These are phyloP conservation scores for Trichoplusia ni DNA, from an alignment of 1,140 invertebrate species.

Conservation along the genomic window DNA sequence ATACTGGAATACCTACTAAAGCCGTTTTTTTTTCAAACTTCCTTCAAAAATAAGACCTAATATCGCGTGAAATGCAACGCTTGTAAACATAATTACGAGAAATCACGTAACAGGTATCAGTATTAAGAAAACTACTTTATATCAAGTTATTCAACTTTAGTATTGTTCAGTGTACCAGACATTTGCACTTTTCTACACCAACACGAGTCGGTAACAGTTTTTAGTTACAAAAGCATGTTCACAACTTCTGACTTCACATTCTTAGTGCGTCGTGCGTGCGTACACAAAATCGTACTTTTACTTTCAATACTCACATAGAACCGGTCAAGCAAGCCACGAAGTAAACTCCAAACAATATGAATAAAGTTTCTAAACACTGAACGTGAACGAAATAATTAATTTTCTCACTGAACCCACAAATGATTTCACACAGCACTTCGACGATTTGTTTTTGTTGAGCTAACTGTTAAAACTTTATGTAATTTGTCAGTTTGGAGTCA, in stretches of 20 bases:
- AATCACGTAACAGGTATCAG: too few relatives aligned
- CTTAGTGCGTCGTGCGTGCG: neutral
- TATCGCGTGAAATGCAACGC: too few relatives aligned
- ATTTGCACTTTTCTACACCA: too few relatives aligned
- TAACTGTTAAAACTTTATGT: conserved; percentile 4
- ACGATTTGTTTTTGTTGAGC: conserved; percentile 4
- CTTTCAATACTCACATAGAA: conserved; percentile 28
- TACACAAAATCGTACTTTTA: conserved; percentile 8
- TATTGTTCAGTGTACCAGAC: too few relatives aligned
- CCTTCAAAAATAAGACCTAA: too few relatives aligned
- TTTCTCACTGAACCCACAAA: conserved; percentile 17
- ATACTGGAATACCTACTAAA: too few relatives aligned
- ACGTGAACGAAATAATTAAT: conserved; percentile 12
- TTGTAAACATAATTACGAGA: too few relatives aligned
- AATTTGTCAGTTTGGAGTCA: neutral
- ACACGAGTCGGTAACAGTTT: too few relatives aligned
- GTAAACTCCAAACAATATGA: neutral
- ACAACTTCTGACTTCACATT: neutral
- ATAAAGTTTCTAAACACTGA: conserved; percentile 15
- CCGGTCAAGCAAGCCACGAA: conserved; percentile 4
- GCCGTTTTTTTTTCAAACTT: too few relatives aligned
- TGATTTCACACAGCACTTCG: conserved; percentile 19
- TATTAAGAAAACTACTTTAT: too few relatives aligned
- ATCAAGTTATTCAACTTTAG: too few relatives aligned
- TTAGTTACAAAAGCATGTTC: neutral